Evolutionary conservation across 2,888 invertebrate genomes (phyloP).

Genomic region (Crossocerus cetratus): DNA sequence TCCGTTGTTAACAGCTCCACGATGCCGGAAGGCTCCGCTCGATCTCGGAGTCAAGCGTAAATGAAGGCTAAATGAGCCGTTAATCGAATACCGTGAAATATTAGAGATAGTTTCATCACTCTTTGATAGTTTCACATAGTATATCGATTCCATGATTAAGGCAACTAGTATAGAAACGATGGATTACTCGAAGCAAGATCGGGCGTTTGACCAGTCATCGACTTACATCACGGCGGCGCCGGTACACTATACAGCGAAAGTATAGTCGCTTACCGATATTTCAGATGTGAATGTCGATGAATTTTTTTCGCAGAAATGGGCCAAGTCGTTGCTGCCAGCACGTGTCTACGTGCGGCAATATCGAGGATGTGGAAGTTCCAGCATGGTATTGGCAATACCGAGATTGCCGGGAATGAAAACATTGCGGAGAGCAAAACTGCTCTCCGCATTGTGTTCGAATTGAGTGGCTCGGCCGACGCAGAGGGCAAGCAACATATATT

Average conservation of each 20-base stretch:
- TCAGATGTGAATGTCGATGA: not conserved
- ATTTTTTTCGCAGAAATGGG: constrained; percentile 1
- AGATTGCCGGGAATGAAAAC: not conserved
- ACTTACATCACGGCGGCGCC: not conserved
- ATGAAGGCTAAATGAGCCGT: not conserved
- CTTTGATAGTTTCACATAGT: no score
- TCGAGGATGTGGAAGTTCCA: not conserved
- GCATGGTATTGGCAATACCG: not conserved
- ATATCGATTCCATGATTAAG: no score
- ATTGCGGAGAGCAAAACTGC: no score
- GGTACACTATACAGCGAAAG: not conserved
- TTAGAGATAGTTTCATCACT: no score
- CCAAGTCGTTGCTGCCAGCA: not conserved
- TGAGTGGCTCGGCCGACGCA: not conserved
- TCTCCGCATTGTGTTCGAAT: no score
- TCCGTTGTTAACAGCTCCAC: not conserved
- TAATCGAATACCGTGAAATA: not conserved
- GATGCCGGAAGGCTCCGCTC: not conserved
- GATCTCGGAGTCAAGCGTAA: not conserved
- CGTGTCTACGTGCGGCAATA: not conserved
- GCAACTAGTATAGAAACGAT: no score
- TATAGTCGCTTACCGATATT: not conserved
- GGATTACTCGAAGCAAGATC: no score
- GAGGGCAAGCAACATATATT: not conserved
- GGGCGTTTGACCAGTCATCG: not conserved